Conservation (phyloP, 2,797 vertebrate genomes). For the Choloepus didactylus region DNA sequence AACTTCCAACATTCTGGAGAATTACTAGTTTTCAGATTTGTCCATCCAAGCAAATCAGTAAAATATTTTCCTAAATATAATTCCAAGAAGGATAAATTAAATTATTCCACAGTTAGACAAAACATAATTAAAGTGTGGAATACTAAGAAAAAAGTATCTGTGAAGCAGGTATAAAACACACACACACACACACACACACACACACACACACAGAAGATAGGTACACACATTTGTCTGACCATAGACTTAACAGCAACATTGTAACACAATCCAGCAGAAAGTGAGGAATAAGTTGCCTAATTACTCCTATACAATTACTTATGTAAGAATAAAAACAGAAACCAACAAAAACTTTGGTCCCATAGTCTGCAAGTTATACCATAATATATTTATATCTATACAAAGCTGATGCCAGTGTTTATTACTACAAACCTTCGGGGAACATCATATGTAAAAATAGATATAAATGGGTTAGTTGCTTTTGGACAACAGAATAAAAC, state of each 20-base stretch:
- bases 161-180: neutral
- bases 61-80: neutral
- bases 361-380: neutral
- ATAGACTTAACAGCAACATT: neutral
- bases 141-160: neutral
- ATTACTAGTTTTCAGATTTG: neutral
- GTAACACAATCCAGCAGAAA: neutral
- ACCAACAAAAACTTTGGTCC: neutral
- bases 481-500: neutral
- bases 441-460: neutral
- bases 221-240: neutral
- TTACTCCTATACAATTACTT: neutral
- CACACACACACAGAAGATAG: neutral
- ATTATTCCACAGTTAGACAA: neutral
- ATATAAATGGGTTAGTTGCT: neutral
- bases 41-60: neutral
- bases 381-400: neutral
- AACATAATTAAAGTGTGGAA: neutral
- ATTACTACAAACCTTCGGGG: neutral
- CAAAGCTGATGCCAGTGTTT: neutral
- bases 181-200: neutral
- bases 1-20: neutral
- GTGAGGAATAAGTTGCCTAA: neutral
- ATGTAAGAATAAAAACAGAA: neutral
- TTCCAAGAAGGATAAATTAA: neutral